phyloP scores from a whole-genome alignment of 2,113 vertebrate genomes.

The Zapornia atra region DNA sequence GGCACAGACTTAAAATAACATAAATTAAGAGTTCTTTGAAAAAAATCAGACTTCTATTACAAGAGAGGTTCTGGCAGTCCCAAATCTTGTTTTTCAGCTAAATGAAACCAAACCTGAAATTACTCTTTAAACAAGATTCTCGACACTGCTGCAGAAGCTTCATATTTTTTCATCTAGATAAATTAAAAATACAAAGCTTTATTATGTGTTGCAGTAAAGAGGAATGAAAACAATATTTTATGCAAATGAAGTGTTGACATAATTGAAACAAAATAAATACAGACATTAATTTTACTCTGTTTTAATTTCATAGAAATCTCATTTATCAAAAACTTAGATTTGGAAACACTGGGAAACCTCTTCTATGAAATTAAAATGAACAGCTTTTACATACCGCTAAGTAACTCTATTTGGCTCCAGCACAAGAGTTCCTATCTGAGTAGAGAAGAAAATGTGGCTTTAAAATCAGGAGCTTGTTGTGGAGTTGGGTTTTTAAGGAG shows the following conservation, averaged over 20 bases:
- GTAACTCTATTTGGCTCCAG: neutral
- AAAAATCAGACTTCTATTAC: neutral
- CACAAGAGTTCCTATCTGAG: neutral
- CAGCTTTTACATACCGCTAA: neutral
- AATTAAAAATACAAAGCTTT: conserved; percentile 39
- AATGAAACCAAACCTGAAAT: neutral
- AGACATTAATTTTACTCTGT: conserved; percentile 32
- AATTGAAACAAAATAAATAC: conserved; percentile 44
- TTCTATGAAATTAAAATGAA: conserved; percentile 21
- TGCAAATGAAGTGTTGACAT: conserved; percentile 59
- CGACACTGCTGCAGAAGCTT: neutral
- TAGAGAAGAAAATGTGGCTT: neutral
- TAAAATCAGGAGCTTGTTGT: neutral
- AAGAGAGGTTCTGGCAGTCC: neutral
- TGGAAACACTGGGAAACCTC: neutral
- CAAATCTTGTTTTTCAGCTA: neutral
- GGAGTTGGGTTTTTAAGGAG: neutral
- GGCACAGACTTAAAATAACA: neutral
- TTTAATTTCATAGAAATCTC: conserved; percentile 35
- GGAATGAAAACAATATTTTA: conserved; percentile 54
- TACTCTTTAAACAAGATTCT: neutral
- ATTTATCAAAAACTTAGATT: conserved; percentile 7
- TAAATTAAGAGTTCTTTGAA: neutral
- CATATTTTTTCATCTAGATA: neutral
- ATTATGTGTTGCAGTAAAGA: neutral